Evolutionary conservation across 1,140 invertebrate species (phyloP).

Genomic region (Eurosta solidaginis): DNA sequence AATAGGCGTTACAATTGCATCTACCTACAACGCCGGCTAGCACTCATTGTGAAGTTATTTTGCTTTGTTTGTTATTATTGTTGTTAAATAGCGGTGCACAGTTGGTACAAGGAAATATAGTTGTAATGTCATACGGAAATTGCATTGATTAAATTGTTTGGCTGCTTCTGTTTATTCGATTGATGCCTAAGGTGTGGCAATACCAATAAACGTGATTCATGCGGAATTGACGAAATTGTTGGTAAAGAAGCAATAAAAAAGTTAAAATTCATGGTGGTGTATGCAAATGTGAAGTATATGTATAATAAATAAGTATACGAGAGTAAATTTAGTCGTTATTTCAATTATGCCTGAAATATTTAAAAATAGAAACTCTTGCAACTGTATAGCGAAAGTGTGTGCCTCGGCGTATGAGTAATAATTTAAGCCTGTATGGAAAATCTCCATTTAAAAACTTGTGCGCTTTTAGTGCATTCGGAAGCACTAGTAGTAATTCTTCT

Average conservation of each 20-base stretch:
- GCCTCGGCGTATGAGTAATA: background rate
- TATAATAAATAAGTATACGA: no score
- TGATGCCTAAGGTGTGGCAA: conserved; percentile 3
- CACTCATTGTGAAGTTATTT: background rate
- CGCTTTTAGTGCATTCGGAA: no score
- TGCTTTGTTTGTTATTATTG: background rate
- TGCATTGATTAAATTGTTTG: conserved; percentile 23
- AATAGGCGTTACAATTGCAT: no score
- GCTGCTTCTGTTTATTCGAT: background rate
- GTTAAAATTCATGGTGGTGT: background rate
- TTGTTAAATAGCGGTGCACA: no score
- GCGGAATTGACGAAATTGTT: background rate
- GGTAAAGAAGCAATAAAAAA: background rate
- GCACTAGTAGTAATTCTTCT: no score
- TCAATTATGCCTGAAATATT: background rate
- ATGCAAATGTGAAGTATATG: background rate
- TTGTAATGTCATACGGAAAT: conserved; percentile 25
- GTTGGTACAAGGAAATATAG: background rate
- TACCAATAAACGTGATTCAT: background rate
- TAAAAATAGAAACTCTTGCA: background rate
- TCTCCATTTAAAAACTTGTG: no score
- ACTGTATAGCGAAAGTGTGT: background rate
- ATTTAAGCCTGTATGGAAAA: no score
- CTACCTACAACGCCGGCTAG: no score
- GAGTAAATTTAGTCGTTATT: background rate